Percentiles rank a stretch among this genome's conserved stretches.
Conservation (phyloP, 2,113 vertebrate genomes). For the Gorsachius goisagi region DNA sequence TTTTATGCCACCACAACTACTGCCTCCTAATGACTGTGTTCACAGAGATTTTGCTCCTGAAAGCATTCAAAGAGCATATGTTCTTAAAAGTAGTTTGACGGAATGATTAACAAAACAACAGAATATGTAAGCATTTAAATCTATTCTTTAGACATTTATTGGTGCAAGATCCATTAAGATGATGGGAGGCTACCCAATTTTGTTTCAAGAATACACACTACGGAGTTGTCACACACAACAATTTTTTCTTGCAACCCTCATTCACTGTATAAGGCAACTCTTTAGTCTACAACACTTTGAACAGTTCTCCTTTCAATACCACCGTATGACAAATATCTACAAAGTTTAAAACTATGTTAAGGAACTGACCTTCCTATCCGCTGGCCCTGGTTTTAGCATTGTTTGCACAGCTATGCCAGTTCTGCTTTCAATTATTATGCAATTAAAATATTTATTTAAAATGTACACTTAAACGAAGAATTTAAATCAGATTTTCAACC, state of each 20-base stretch:
- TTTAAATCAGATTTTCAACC: conserved; percentile 10
- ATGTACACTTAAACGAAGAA: not conserved
- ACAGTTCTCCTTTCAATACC: not conserved
- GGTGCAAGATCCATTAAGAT: not conserved
- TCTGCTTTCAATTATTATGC: not conserved
- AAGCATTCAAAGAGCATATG: not conserved
- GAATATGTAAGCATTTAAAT: not conserved
- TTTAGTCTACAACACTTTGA: not conserved
- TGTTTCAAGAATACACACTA: not conserved
- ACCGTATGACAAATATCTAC: not conserved
- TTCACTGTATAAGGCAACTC: not conserved
- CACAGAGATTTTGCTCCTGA: not conserved
- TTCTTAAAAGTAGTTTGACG: not conserved
- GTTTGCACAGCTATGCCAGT: not conserved
- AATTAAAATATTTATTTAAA: conserved; percentile 17
- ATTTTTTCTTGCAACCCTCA: not conserved
- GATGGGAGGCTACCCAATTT: not conserved
- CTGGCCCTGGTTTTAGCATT: not conserved
- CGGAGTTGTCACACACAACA: not conserved
- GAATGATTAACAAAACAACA: not conserved
- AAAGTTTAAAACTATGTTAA: not conserved
- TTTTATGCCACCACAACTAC: not conserved
- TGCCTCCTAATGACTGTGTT: not conserved
- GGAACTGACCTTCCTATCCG: not conserved
- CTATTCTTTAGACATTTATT: not conserved